Conservation (phyloP, 2,797 vertebrate species). For the Phoebastria nigripes region DNA sequence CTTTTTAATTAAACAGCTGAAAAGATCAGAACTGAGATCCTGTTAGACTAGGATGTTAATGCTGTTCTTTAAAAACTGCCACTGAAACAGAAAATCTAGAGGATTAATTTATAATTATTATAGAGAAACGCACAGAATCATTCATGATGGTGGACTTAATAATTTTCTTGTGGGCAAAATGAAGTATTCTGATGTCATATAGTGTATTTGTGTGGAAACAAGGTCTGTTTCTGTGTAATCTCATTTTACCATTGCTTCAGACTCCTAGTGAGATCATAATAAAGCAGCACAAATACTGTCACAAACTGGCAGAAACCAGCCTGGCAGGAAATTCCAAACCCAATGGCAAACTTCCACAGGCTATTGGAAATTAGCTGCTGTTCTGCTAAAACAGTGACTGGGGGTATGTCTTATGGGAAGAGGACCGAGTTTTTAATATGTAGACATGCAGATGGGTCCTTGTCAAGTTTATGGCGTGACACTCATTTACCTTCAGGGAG, state of each 20-base stretch:
- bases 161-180: constrained; percentile 43
- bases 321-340: constrained; percentile 67
- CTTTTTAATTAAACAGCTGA: constrained; percentile 35
- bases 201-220: constrained; percentile 46
- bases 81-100: background rate
- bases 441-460: constrained; percentile 50
- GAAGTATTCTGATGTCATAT: constrained; percentile 14
- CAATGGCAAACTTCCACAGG: constrained; percentile 72
- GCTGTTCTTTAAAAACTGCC: constrained; percentile 34
- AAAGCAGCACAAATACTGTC: constrained; percentile 69
- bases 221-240: constrained; percentile 62
- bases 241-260: constrained; percentile 63
- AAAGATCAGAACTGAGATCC: constrained; percentile 21
- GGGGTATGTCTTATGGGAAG: constrained; percentile 27
- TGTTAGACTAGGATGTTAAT: constrained; percentile 36
- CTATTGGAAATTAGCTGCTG: constrained; percentile 73
- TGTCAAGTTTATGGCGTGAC: background rate
- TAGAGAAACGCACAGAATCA: background rate
- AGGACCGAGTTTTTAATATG: constrained; percentile 12
- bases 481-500: background rate
- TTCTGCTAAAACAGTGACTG: constrained; percentile 52
- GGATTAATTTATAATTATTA: background rate
- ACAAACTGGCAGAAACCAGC: constrained; percentile 65
- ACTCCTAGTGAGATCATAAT: constrained; percentile 66
- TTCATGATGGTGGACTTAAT: constrained; percentile 10